Evolutionary conservation across 2,888 invertebrate species (phyloP), one percentile per base, ranked within the genome.

Genomic region (Conistra vaccinii): DNA sequence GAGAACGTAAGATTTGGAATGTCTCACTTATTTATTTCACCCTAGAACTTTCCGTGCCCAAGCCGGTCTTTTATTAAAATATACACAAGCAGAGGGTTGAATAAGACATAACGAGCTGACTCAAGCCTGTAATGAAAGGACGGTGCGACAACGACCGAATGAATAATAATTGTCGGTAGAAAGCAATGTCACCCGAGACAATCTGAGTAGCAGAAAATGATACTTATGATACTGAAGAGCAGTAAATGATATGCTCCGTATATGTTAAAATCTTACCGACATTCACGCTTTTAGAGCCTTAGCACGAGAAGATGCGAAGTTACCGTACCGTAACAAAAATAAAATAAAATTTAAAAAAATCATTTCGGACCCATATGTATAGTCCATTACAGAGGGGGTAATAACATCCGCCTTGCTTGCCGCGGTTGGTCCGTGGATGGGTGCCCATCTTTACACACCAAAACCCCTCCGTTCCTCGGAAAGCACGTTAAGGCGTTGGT

Each of bases 61-160:
- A 77, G 85, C 83, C 86, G 87, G 89, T 88, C 91, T 93, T 94
- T 93, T 91, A 94, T 93, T 94, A 93, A 93, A 93, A 92, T 91
- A 90, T 90, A 92, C 90, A 91, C 88, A 91, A 92, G 89, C 86
- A 85, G 87, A 87, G 88, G 86, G 79, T 87, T 95, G 95, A 95
- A 95, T 95, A 92, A 92, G 92, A 86, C 91, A 90, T 95, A 95
- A 94, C 93, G 93, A 93, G 92, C 85, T 88, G 90, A 89, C 86
- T 87, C 85, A 88, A 80, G 88, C 71, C 84, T 82, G 85, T 91
- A 92, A 95, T 95, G 94, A 95, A 93, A 95, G 95, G 94, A 85
- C 90, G 88, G 88, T 84, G 80, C 84, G 86, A 89, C 89, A 90
- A 89, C 88, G 85, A 87, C 85, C 91, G 94, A 93, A 95, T 95